Conservation (phyloP, 2,888 invertebrate genomes). For the Acanthosoma haemorrhoidale region DNA sequence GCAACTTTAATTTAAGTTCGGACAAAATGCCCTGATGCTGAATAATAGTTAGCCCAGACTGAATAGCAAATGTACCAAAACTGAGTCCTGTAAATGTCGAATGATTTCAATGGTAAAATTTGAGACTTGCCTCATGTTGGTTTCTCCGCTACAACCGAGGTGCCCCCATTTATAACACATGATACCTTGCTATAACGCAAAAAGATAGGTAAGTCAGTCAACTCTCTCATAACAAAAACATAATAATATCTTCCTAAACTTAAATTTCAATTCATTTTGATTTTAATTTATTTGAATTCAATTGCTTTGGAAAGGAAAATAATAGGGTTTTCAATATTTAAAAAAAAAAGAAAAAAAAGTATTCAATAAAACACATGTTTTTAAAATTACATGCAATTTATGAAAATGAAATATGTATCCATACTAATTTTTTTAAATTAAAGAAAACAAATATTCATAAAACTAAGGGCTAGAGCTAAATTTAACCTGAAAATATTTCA, state of each 20-base stretch:
- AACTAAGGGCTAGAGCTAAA: constrained; percentile 20
- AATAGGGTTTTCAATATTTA: not conserved
- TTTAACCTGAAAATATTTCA: not conserved
- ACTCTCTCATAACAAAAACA: constrained; percentile 32
- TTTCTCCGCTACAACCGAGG: constrained; percentile 36
- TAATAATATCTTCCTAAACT: constrained; percentile 16
- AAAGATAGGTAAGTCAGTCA: constrained; percentile 39
- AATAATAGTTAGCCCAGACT: constrained; percentile 21
- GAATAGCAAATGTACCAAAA: constrained; percentile 28
- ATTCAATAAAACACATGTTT: constrained; percentile 5
- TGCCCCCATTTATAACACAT: constrained; percentile 38
- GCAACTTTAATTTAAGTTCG: no score
- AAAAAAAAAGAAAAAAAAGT: not conserved
- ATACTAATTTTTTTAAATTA: constrained; percentile 4
- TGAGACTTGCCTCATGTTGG: constrained; percentile 39
- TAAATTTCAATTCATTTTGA: not conserved
- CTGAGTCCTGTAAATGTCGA: constrained; percentile 35
- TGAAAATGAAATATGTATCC: not conserved
- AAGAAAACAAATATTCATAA: constrained; percentile 13
- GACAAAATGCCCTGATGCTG: no score
- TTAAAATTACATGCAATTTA: constrained; percentile 20
- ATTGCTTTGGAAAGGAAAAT: not conserved
- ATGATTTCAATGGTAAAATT: constrained; percentile 28
- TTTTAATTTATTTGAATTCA: no score
- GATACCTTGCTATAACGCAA: constrained; percentile 40